phyloP scores from a whole-genome alignment of 2,113 vertebrate species.

The Caranx ignobilis region DNA sequence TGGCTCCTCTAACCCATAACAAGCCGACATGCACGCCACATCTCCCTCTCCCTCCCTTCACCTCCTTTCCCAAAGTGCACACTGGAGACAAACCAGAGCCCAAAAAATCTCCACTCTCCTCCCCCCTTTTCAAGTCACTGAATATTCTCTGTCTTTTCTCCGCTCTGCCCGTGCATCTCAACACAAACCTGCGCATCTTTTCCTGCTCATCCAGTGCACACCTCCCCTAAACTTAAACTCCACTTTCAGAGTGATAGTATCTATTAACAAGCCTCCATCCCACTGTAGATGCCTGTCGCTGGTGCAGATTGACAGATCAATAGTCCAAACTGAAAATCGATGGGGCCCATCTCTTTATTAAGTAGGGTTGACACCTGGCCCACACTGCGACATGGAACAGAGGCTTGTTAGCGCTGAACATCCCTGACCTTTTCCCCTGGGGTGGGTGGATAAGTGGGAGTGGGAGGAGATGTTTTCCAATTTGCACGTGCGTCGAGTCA shows the following conservation, averaged over 20 bases:
- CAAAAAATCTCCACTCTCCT: not conserved
- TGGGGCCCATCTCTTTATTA: slow-evolving; percentile 65
- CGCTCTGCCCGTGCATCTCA: not conserved
- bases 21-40: not conserved
- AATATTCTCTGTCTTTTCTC: slow-evolving; percentile 4
- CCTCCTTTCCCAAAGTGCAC: slow-evolving; percentile 3
- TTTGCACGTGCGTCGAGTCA: not conserved
- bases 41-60: not conserved
- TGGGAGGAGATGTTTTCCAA: slow-evolving; percentile 35
- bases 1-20: slow-evolving; percentile 38
- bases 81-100: slow-evolving; percentile 42
- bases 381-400: not conserved
- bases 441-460: slow-evolving; percentile 17
- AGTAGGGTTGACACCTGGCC: slow-evolving; percentile 47
- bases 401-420: slow-evolving; percentile 34
- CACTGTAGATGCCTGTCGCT: slow-evolving; percentile 8
- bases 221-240: slow-evolving; percentile 9
- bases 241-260: slow-evolving; percentile 43
- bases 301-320: slow-evolving; percentile 63
- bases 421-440: slow-evolving; percentile 34
- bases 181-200: slow-evolving; percentile 9
- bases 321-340: slow-evolving; percentile 72
- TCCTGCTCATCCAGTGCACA: slow-evolving; percentile 6
- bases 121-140: not conserved
- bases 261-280: slow-evolving; percentile 50